Evolutionary conservation across 2,797 vertebrate genomes (phyloP), one percentile per base, ranked within the genome.

Genomic region (Sebastes trivittatus): DNA sequence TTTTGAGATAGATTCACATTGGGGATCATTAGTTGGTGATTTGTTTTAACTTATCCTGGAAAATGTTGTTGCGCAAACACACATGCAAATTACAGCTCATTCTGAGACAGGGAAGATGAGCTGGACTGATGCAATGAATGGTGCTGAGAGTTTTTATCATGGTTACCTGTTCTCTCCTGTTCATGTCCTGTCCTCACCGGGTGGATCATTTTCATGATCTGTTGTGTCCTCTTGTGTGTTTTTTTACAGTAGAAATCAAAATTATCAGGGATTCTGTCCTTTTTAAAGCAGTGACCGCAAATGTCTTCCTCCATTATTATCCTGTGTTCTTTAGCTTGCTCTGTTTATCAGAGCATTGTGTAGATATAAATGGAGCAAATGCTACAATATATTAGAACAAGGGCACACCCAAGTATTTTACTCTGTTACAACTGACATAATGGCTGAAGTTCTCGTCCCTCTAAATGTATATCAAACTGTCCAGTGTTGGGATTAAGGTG

Each of bases 281-380:
- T 30, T 30, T 67, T 27, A 20, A 69, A 65, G 63, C 75, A 72
- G 7, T 56, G 30, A 62, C 69, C 3, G 32, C 14, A 70, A 23
- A 65, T 10, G 77, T 91, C 88, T 90, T 87, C 87, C 77, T 76
- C 27, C 16, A 20, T 22, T 63, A 0, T 71, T 64, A 0, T 71
- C 34, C 11, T 58, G 29, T 82, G 42, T 38, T 72, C 27, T 59
- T 69, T 11, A 30, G 25, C 38, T 56, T 65, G 9, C 29, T 65
- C 29, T 58, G 56, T 49, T 72, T 25, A 55, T 73, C 29, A 32
- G 18, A 72, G 55, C 10, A 22, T 14, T 59, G 1, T 70, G 20
- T 79, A 56, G 52, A 23, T 72, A 30, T 25, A 34, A 65, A 69
- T 80, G 3, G 18, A 69, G 22, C 18, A 79, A 68, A 70, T 54